A percentile compares a stretch with the other conserved stretches of the same genome.
Evolutionary conservation across 2,888 invertebrate genomes (phyloP).

Genomic region (Boloria selene): DNA sequence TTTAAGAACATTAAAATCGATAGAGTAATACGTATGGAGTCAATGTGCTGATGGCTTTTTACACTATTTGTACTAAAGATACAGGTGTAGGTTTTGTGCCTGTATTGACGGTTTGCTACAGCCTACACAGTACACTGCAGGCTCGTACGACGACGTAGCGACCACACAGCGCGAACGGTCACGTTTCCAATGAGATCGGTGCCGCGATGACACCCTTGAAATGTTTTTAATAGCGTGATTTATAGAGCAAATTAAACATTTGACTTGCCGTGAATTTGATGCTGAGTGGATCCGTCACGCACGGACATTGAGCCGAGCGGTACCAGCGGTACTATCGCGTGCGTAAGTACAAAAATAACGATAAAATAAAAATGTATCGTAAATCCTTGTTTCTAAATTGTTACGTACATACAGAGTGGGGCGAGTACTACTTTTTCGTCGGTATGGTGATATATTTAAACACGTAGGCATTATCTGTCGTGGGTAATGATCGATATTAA

Average conservation of each 20-base stretch:
- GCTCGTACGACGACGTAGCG: slow-evolving; percentile 15
- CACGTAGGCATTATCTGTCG: too few species aligned
- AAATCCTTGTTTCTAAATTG: slow-evolving; percentile 1
- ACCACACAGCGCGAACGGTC: slow-evolving; percentile 74
- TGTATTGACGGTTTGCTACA: neutral
- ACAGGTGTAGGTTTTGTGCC: slow-evolving; percentile 14
- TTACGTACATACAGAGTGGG: slow-evolving; percentile 8
- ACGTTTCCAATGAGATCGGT: slow-evolving; percentile 78
- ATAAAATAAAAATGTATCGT: slow-evolving; percentile 6
- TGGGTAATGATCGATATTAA: too few species aligned
- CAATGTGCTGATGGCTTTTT: slow-evolving; percentile 11
- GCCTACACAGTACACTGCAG: slow-evolving; percentile 3
- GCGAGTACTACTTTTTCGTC: neutral
- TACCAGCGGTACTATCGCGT: slow-evolving; percentile 33
- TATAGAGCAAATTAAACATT: slow-evolving; percentile 83
- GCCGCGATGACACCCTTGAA: slow-evolving; percentile 81
- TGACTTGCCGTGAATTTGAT: slow-evolving; percentile 81
- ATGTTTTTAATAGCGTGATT: slow-evolving; percentile 81
- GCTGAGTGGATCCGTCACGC: slow-evolving; percentile 81
- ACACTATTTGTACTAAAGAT: slow-evolving; percentile 20
- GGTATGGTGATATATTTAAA: neutral
- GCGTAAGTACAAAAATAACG: slow-evolving; percentile 1
- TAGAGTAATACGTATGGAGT: neutral
- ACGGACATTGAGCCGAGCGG: slow-evolving; percentile 56
- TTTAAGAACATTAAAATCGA: slow-evolving; percentile 4